Base-by-base conservation (phyloP, 2,888 invertebrate genomes). In the Campaea margaritaria region DNA sequence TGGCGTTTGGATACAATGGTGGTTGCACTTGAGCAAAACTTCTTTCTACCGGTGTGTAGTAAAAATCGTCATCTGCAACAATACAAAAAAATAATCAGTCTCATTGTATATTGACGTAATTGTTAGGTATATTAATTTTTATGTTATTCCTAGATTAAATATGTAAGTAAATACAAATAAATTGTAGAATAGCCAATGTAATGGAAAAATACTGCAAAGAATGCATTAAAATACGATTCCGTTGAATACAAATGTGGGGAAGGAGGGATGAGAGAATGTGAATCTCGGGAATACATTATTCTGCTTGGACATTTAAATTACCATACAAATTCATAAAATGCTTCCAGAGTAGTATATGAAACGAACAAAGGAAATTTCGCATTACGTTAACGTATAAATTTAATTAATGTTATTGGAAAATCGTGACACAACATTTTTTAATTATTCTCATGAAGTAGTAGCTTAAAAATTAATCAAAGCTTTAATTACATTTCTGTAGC, bases 11-110 rank as follows among this genome's bases (percentile, higher is more conserved):
- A 78, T 82, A 92, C 65, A 92, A 75, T 73, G 89, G 85, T 48
- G 92, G 92, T 81, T 92, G 91, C 73, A 91, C 89, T 91, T 92
- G 92, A 83, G 92, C 92, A 86, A 88, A 92, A 80, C 78, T 92
- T 83, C 91, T 87, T 84, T 92, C 92, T 79, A 87, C 86, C 61
- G 90, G 90, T 79, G 89, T 82, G 81, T 87, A 90, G 75, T 87
- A 92, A 77, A 87, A 91, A 72, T 90, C 87, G 68, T 87, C 89
- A 84, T 89, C 92, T 92, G 91, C 73, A 91, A 91, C 78, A 76
- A 85, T 63, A 66, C 62, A 68, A 70, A 74, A 64, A 56, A 15
- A 9, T 44, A 44, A 46, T 43, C 41, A 38, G 27, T 14, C 15
- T 10, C 31, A 31, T 12, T 42, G 21, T 5, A 21, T 5, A 21